Evolutionary conservation across 1,140 invertebrate species (phyloP).

Genomic region (Temnothorax nylanderi): DNA sequence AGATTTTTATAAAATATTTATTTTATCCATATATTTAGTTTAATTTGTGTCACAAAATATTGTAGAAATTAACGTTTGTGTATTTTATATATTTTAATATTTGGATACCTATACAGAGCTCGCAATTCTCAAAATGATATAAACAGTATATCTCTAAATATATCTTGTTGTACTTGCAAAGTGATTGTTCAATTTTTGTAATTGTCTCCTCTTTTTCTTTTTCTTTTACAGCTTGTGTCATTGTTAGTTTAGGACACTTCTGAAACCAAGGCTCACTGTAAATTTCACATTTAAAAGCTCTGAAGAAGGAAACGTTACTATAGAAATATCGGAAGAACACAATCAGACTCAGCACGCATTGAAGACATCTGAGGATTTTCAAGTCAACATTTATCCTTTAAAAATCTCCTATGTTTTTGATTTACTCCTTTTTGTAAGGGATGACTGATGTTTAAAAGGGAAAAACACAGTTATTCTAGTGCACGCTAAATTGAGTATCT

Average conservation of each 20-base stretch:
- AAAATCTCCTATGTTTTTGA: slow-evolving; percentile 82
- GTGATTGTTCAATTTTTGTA: not conserved
- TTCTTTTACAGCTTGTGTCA: slow-evolving; percentile 92
- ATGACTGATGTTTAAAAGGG: slow-evolving; percentile 81
- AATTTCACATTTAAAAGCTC: slow-evolving; percentile 87
- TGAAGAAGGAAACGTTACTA: slow-evolving; percentile 84
- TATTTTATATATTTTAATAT: slow-evolving; percentile 10
- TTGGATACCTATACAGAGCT: not conserved
- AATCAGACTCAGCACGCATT: slow-evolving; percentile 94
- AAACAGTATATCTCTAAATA: not conserved
- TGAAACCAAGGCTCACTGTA: slow-evolving; percentile 85
- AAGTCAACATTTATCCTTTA: slow-evolving; percentile 85
- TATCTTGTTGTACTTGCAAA: not conserved
- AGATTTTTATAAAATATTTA: not conserved
- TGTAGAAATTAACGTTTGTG: not conserved
- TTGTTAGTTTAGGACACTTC: slow-evolving; percentile 90
- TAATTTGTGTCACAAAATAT: not conserved
- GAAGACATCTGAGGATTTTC: slow-evolving; percentile 96
- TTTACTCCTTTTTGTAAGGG: slow-evolving; percentile 82
- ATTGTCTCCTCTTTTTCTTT: slow-evolving; percentile 48
- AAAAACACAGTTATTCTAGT: slow-evolving; percentile 75
- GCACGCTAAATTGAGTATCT: slow-evolving; percentile 79
- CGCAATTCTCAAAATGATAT: not conserved
- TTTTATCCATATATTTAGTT: not conserved
- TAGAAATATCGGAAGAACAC: slow-evolving; percentile 87